Conservation (phyloP, 1,140 invertebrate species). For the Scaptomyza montana region DNA sequence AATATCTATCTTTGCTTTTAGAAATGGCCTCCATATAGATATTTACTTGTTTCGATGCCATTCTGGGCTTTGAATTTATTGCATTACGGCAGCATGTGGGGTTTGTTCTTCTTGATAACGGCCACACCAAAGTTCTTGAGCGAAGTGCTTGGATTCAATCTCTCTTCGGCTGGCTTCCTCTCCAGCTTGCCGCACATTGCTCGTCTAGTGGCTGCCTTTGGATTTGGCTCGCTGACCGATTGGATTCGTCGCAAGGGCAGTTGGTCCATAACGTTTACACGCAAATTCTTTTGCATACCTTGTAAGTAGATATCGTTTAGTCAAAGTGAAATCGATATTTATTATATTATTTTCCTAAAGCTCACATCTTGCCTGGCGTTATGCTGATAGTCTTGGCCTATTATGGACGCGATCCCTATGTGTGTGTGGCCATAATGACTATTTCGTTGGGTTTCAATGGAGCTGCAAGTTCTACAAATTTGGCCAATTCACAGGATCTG, state of each 20-base stretch:
- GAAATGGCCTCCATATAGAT: conserved; percentile 86
- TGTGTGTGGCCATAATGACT: conserved; percentile 88
- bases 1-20: conserved; percentile 45
- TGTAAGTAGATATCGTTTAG: conserved; percentile 84
- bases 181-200: conserved; percentile 89
- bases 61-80: conserved; percentile 88
- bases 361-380: conserved; percentile 89
- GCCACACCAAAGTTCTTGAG: conserved; percentile 95
- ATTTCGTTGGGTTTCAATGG: conserved; percentile 92
- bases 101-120: conserved; percentile 92
- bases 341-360: conserved; percentile 73
- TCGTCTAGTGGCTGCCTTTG: conserved; percentile 86
- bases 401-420: conserved; percentile 87
- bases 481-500: conserved; percentile 90
- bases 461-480: conserved; percentile 91
- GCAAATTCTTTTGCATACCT: conserved; percentile 89
- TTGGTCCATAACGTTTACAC: conserved; percentile 86
- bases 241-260: conserved; percentile 86
- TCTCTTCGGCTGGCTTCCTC: conserved; percentile 89
- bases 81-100: conserved; percentile 92
- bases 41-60: conserved; percentile 87
- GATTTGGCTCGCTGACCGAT: conserved; percentile 88
- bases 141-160: conserved; percentile 90
- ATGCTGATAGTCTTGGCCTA: conserved; percentile 88
- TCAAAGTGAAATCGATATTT: no score